Evolutionary conservation across 2,797 vertebrate genomes (phyloP).

Genomic region (Psittacula derbiana): DNA sequence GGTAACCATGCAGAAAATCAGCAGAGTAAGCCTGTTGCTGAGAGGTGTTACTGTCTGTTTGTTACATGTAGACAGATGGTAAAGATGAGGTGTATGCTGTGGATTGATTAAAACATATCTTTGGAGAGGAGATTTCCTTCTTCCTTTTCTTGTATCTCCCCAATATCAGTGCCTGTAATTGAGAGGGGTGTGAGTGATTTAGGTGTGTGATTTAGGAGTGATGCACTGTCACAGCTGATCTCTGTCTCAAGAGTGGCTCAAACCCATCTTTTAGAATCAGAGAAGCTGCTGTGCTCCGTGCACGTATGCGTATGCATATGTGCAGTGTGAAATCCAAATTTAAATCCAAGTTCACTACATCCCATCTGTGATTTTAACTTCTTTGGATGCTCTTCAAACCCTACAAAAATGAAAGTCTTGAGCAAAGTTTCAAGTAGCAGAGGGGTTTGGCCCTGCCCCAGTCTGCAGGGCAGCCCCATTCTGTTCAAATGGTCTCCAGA

Average conservation of each 20-base stretch:
- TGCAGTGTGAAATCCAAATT: conserved; percentile 63
- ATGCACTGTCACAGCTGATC: background rate
- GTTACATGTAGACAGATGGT: background rate
- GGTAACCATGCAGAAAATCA: background rate
- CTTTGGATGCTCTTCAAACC: conserved; percentile 50
- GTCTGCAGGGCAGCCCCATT: background rate
- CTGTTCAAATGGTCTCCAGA: background rate
- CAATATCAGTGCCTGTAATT: background rate
- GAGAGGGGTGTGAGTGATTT: background rate
- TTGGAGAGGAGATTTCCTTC: background rate
- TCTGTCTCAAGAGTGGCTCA: background rate
- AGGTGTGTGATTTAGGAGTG: background rate
- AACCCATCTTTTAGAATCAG: background rate
- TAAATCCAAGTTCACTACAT: conserved; percentile 58
- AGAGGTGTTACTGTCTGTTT: conserved; percentile 27
- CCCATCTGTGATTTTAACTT: conserved; percentile 58
- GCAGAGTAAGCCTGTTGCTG: background rate
- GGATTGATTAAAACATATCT: background rate
- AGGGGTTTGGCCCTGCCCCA: background rate
- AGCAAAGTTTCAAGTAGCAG: conserved; percentile 4
- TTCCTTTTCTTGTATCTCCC: background rate
- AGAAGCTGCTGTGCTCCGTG: conserved; percentile 1
- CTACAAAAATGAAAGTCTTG: background rate
- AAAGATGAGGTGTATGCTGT: background rate
- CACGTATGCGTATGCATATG: conserved; percentile 33